These are phyloP conservation scores for Paramormyrops kingsleyae DNA, from an alignment of 2,113 vertebrate genomes.

Conservation along the genomic window DNA sequence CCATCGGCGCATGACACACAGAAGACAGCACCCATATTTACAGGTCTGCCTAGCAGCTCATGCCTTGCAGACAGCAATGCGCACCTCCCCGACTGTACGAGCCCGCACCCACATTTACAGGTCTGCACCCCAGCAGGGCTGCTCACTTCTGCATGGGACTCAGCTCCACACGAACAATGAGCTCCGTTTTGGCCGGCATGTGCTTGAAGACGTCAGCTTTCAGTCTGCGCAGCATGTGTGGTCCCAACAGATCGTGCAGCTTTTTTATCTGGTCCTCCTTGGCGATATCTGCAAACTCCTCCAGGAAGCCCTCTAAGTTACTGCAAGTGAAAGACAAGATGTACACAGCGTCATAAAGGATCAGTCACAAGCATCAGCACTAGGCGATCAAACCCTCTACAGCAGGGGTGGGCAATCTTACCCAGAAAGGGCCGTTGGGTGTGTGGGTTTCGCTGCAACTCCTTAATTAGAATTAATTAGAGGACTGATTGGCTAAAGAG, in stretches of 20 bases:
- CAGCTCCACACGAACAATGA: conserved; percentile 90
- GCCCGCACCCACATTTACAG: not conserved
- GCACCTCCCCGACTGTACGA: not conserved
- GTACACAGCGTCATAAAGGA: not conserved
- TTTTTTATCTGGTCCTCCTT: conserved; percentile 99
- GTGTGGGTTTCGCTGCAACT: not conserved
- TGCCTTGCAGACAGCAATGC: not conserved
- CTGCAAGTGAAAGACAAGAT: conserved; percentile 48
- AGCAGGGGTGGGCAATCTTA: not conserved
- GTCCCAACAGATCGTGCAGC: conserved; percentile 93
- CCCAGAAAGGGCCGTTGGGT: not conserved
- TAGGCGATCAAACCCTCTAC: not conserved
- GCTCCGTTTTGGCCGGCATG: conserved; percentile 94
- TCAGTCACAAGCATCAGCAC: not conserved
- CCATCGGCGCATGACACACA: not conserved
- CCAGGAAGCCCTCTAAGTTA: conserved; percentile 93
- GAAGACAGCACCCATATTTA: not conserved
- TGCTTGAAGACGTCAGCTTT: conserved; percentile 98
- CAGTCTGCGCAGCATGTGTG: conserved; percentile 91
- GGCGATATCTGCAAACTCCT: conserved; percentile 96
- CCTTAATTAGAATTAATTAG: not conserved
- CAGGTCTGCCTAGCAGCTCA: not conserved
- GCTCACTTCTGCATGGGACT: conserved; percentile 97
- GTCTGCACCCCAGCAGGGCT: not conserved
- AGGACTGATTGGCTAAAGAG: not conserved